Conservation (phyloP, 1,140 invertebrate species). For the Acyrthosiphon pisum region DNA sequence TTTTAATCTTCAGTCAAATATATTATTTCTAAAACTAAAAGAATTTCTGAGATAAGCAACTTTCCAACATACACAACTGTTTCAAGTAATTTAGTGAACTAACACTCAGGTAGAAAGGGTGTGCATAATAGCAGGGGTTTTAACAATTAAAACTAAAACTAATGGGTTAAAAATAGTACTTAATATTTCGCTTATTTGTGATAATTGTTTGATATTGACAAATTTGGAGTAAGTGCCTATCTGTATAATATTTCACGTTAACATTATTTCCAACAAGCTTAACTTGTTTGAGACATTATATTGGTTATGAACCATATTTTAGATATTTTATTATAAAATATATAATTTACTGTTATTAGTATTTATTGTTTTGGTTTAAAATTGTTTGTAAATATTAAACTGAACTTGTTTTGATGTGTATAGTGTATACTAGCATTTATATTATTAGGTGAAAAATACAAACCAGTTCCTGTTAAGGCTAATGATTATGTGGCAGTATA, state of each 20-base stretch:
- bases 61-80: background rate
- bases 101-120: background rate
- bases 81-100: background rate
- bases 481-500: conserved; percentile 23
- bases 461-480: background rate
- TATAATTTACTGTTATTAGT: background rate
- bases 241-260: too few relatives aligned
- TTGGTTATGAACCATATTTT: background rate
- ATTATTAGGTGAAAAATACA: background rate
- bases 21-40: background rate
- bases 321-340: background rate
- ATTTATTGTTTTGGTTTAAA: background rate
- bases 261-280: background rate
- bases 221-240: background rate
- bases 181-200: background rate
- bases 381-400: background rate
- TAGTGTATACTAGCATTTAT: background rate
- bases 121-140: background rate
- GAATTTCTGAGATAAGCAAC: background rate
- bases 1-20: background rate
- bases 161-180: background rate
- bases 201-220: background rate
- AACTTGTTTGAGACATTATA: background rate
- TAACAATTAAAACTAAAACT: background rate
- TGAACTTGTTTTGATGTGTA: background rate